These are phyloP conservation scores for Pantherophis vulpinus DNA, from an alignment of 2,797 vertebrate species.

Conservation along the genomic window DNA sequence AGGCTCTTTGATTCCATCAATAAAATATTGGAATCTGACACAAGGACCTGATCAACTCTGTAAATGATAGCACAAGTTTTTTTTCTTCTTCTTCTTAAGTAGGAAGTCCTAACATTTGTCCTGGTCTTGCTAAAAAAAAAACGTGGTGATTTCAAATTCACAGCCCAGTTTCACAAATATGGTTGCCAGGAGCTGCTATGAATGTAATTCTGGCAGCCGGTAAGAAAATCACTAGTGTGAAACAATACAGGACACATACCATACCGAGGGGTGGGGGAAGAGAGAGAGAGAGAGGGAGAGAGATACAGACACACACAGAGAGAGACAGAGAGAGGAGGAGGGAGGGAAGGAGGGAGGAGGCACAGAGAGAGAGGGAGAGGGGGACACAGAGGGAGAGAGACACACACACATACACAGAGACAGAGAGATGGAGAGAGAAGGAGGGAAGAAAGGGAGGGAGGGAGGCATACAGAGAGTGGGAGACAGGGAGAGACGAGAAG, in stretches of 20 bases:
- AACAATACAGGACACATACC: not conserved
- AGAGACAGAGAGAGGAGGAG: too few species aligned
- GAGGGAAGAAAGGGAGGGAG: too few species aligned
- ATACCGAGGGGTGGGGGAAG: too few species aligned
- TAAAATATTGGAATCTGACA: not conserved
- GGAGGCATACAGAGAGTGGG: too few species aligned
- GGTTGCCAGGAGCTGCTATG: not conserved
- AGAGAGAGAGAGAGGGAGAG: too few species aligned
- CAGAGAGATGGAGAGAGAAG: too few species aligned
- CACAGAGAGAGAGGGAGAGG: too few species aligned
- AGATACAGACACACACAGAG: too few species aligned
- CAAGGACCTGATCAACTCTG: not conserved
- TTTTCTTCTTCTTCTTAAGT: not conserved
- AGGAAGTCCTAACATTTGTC: not conserved
- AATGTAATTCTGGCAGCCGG: not conserved
- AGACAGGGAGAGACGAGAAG: too few species aligned
- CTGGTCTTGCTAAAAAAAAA: not conserved
- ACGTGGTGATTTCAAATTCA: not conserved
- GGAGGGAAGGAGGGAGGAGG: rapidly evolving
- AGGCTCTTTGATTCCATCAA: too few species aligned
- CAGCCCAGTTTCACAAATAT: not conserved
- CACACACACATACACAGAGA: too few species aligned
- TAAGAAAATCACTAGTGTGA: not conserved
- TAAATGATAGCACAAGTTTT: not conserved
- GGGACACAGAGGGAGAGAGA: too few species aligned